Conservation (phyloP, 23 tunicate species). For the Oikopleura dioica region DNA sequence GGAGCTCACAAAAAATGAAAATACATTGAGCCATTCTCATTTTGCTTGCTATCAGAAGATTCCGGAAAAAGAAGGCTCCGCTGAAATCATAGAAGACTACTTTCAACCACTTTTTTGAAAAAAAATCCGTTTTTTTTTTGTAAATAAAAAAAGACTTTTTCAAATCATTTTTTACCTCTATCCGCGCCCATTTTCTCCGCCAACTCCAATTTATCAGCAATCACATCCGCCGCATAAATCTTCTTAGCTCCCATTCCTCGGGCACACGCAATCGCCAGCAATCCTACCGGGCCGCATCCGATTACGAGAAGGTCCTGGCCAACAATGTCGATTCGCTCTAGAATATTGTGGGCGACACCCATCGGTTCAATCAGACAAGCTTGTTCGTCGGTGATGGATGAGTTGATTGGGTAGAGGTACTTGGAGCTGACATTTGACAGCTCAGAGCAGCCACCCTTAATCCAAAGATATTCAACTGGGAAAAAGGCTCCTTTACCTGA, state of each 20-base stretch:
- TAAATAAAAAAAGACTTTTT: too few species aligned
- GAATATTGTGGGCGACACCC: conserved; percentile 93
- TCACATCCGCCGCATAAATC: conserved; percentile 45
- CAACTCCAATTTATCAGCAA: conserved; percentile 24
- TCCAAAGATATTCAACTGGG: not conserved
- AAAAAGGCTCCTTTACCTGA: not conserved
- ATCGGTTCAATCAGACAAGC: conserved; percentile 84
- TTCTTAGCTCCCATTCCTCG: conserved; percentile 35
- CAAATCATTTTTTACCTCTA: conserved; percentile 27
- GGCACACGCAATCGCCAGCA: conserved; percentile 71
- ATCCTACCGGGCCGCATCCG: conserved; percentile 94
- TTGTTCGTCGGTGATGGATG: conserved; percentile 37
- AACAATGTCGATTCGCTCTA: conserved; percentile 43
- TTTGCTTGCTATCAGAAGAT: too few species aligned
- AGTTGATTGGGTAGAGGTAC: conserved; percentile 42
- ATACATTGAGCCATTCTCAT: too few species aligned
- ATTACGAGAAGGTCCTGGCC: conserved; percentile 63
- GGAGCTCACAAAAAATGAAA: too few species aligned
- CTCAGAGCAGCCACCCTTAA: not conserved
- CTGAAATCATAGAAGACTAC: too few species aligned
- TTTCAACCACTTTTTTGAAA: too few species aligned
- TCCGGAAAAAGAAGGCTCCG: too few species aligned
- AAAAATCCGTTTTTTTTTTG: too few species aligned
- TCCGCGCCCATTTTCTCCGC: conserved; percentile 82
- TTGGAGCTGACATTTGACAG: not conserved